These are phyloP conservation scores for Mythimna ferrago DNA, from an alignment of 2,888 invertebrate genomes.

Conservation along the genomic window DNA sequence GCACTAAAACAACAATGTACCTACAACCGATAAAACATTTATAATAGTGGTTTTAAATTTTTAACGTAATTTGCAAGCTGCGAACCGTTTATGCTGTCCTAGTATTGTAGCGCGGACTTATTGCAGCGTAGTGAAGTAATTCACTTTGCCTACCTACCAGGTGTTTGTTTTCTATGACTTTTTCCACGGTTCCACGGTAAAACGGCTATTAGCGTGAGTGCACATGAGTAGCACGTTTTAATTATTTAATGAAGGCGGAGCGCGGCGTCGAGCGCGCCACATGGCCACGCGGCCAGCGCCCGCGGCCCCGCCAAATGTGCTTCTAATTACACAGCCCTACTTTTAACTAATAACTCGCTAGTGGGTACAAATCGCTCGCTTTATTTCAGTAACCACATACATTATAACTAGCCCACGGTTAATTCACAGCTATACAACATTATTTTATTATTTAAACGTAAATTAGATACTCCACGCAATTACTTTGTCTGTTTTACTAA, in stretches of 20 bases:
- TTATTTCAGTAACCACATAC: slow-evolving; percentile 74
- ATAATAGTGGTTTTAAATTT: slow-evolving; percentile 81
- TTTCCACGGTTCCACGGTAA: slow-evolving; percentile 60
- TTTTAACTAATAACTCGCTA: slow-evolving; percentile 81
- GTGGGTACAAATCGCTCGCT: slow-evolving; percentile 78
- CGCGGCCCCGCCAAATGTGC: slow-evolving; percentile 77
- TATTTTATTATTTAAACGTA: slow-evolving; percentile 52
- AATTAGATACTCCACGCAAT: slow-evolving; percentile 38
- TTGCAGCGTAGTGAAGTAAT: slow-evolving; percentile 69
- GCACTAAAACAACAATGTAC: slow-evolving; percentile 79
- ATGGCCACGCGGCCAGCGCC: slow-evolving; percentile 68
- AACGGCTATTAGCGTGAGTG: slow-evolving; percentile 73
- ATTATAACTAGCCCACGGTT: slow-evolving; percentile 38
- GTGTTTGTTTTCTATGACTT: slow-evolving; percentile 72
- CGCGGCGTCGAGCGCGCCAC: slow-evolving; percentile 63
- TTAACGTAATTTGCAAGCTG: slow-evolving; percentile 82
- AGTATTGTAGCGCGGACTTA: slow-evolving; percentile 65
- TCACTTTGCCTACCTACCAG: slow-evolving; percentile 64
- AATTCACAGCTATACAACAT: slow-evolving; percentile 33
- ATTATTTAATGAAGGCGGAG: slow-evolving; percentile 77
- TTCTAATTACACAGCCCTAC: slow-evolving; percentile 84
- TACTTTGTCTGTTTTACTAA: slow-evolving; percentile 54
- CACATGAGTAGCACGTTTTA: slow-evolving; percentile 72
- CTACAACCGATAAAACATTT: slow-evolving; percentile 72
- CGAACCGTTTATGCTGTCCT: slow-evolving; percentile 66